Conservation (phyloP, 1,140 invertebrate genomes). For the Caenorhabditis briggsae region DNA sequence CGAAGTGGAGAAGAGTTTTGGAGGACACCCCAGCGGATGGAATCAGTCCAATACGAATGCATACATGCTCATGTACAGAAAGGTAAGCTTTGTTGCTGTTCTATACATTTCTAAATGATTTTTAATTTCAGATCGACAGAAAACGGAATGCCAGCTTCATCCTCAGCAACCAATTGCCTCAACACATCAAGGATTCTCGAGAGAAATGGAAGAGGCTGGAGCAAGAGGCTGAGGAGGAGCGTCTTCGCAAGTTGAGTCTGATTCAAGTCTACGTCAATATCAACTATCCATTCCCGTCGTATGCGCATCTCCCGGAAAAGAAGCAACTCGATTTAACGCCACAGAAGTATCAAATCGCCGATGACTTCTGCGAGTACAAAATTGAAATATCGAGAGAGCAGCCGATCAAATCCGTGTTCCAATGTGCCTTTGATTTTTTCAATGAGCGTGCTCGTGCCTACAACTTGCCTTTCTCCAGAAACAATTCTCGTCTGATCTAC, state of each 20-base stretch:
- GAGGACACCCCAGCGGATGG: slow-evolving; percentile 81
- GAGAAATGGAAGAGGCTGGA: slow-evolving; percentile 81
- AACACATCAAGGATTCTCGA: slow-evolving; percentile 79
- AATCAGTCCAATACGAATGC: slow-evolving; percentile 87
- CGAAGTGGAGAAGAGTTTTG: slow-evolving; percentile 88
- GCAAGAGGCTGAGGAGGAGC: slow-evolving; percentile 83
- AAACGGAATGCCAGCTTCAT: slow-evolving; percentile 68
- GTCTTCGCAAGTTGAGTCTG: slow-evolving; percentile 81
- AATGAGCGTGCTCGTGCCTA: slow-evolving; percentile 9
- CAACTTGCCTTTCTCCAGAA: background rate
- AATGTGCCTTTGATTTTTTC: slow-evolving; percentile 48
- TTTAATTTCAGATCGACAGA: slow-evolving; percentile 79
- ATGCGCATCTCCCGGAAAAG: background rate
- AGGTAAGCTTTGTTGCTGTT: slow-evolving; percentile 79
- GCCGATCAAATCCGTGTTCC: slow-evolving; percentile 23
- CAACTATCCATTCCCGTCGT: slow-evolving; percentile 43
- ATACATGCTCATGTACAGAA: slow-evolving; percentile 92
- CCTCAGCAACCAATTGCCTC: slow-evolving; percentile 68
- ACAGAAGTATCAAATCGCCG: slow-evolving; percentile 30
- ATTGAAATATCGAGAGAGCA: slow-evolving; percentile 37
- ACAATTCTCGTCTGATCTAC: background rate
- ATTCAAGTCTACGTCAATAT: slow-evolving; percentile 81
- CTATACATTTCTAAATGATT: slow-evolving; percentile 81
- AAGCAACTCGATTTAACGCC: slow-evolving; percentile 21
- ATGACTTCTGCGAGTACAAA: slow-evolving; percentile 1